Percentiles rank a stretch among this genome's conserved stretches.
These are phyloP conservation scores for Malurus elegans DNA, from an alignment of 2,113 vertebrate species.

Conservation along the genomic window DNA sequence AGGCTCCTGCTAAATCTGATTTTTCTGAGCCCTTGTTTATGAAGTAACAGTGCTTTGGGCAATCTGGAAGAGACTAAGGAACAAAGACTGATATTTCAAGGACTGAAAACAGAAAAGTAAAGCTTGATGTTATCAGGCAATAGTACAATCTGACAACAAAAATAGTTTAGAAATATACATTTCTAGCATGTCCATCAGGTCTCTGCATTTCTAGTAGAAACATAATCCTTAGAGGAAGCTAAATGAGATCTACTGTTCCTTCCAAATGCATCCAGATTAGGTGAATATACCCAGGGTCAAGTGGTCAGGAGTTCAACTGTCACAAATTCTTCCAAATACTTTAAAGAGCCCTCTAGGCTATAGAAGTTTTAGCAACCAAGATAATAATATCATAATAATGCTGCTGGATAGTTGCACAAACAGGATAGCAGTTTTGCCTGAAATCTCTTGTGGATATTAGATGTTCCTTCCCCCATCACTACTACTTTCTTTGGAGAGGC, in stretches of 20 bases:
- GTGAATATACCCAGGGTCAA: not conserved
- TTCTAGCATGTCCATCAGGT: not conserved
- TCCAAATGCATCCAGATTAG: not conserved
- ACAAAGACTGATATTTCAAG: not conserved
- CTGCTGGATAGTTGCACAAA: not conserved
- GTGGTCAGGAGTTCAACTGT: not conserved
- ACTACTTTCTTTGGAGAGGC: not conserved
- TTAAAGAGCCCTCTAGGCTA: not conserved
- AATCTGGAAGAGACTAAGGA: slow-evolving; percentile 74
- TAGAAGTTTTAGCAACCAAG: not conserved
- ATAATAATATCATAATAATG: not conserved
- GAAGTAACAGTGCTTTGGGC: slow-evolving; percentile 74
- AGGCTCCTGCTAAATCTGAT: slow-evolving; percentile 53
- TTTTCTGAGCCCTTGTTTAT: slow-evolving; percentile 26
- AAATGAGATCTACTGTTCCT: not conserved
- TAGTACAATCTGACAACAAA: not conserved
- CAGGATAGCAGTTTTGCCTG: not conserved
- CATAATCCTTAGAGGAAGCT: not conserved
- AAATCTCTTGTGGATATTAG: not conserved
- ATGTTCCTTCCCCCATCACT: not conserved
- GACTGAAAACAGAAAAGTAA: not conserved
- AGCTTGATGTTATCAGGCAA: not conserved
- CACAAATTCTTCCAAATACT: not conserved
- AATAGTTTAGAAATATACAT: not conserved
- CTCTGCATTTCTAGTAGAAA: not conserved